These are phyloP conservation scores for Haliclona indistincta DNA, from an alignment of 37 sponge, comb jelly and placozoan genomes.

Conservation along the genomic window DNA sequence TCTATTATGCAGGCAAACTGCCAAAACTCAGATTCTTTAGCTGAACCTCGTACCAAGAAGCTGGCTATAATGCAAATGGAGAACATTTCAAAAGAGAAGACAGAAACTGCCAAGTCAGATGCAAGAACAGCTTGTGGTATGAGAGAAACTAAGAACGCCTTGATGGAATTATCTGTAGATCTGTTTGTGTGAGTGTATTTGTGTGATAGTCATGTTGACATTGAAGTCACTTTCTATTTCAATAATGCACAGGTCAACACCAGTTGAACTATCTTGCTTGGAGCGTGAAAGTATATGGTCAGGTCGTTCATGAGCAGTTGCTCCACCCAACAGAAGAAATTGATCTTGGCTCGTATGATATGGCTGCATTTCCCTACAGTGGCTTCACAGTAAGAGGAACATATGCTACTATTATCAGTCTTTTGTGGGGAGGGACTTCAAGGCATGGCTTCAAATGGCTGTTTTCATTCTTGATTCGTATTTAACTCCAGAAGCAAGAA, in stretches of 20 bases:
- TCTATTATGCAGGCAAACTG: too few species aligned
- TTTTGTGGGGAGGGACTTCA: constrained; percentile 49
- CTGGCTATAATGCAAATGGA: too few species aligned
- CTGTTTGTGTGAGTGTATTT: not conserved
- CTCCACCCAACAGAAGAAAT: constrained; percentile 9
- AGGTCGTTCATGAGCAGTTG: constrained; percentile 8
- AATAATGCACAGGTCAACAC: constrained; percentile 36
- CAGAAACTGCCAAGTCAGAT: not conserved
- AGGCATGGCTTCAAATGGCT: constrained; percentile 35
- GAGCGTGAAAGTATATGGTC: constrained; percentile 48
- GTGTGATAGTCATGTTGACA: not conserved
- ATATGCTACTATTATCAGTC: constrained; percentile 23
- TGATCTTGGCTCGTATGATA: constrained; percentile 21
- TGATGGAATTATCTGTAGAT: not conserved
- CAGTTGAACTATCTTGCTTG: constrained; percentile 50
- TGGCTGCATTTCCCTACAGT: too few species aligned
- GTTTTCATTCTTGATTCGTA: constrained; percentile 34
- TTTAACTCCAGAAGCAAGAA: constrained; percentile 2
- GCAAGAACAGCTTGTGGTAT: not conserved
- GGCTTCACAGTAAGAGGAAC: too few species aligned
- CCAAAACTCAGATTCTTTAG: too few species aligned
- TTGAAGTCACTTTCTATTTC: not conserved
- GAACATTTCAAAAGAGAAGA: too few species aligned
- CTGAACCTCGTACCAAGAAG: too few species aligned
- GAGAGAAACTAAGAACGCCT: not conserved